Base-by-base conservation (phyloP, 64 coral and sea anemone genomes). In the Montipora sp. region DNA sequence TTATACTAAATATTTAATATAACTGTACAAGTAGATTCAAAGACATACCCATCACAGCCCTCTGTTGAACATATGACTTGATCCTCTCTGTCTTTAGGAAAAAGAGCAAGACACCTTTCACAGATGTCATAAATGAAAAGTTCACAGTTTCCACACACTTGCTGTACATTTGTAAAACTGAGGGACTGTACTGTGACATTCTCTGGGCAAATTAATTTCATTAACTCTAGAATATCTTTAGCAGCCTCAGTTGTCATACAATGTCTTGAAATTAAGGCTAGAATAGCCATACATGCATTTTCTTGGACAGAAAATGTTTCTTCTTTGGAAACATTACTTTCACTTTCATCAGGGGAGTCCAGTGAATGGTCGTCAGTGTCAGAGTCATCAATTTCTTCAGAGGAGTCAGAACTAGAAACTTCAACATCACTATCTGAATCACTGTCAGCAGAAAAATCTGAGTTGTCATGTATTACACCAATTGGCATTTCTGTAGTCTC, bases 131-230 rank as follows among this genome's bases (percentile, higher is more conserved):
- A 78, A 78, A 79, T 51, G 23, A 58, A 10, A 18, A 90, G 48
- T n/a, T 90, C 76, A 79, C 88, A 90, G 15, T 90, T 79, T 47
- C 88, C 74, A 90, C 76, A 90, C 16, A 78, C 47, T 71, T 90
- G 15, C 61, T 90, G 76, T 36, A 79, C 76, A 79, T 79, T 71
- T 53, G 12, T 76, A 2, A 43, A 90, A 61, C 14, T 77, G 0
- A 79, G 51, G 10, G 48, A 63, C 50, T 73, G 53, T 21, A 90
- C 21, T 6, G 66, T 79, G 53, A 79, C 88, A 59, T 65, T 61
- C 14, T 79, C 46, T 55, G 88, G 88, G 59, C 75, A 76, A 78
- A 51, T 46, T 44, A 51, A 51, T 77, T 90, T 90, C 9, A 79
- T 0, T 47, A 90, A 57, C 9, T 48, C 75, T 58, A 90, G 78